Conservation (phyloP, 1,140 invertebrate genomes). For the Cataglyphis hispanica region DNA sequence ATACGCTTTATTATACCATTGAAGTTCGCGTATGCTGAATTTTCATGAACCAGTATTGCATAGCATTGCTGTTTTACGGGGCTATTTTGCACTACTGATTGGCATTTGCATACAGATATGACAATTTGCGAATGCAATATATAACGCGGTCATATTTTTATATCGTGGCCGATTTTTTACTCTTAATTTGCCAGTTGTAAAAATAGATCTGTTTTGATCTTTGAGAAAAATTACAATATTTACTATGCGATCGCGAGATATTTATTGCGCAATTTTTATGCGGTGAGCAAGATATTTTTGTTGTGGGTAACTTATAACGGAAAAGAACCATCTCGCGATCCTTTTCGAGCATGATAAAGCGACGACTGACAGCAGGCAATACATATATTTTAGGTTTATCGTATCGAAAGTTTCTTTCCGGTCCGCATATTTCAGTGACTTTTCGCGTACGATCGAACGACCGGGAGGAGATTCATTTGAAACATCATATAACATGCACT, state of each 20-base stretch:
- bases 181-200: not conserved
- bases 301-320: constrained; percentile 36
- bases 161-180: not conserved
- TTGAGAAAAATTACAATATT: not conserved
- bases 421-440: constrained; percentile 28
- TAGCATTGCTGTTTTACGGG: not conserved
- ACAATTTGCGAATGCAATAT: not conserved
- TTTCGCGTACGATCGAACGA: constrained; percentile 41
- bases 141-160: not conserved
- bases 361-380: constrained; percentile 31
- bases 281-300: not conserved
- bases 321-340: constrained; percentile 7
- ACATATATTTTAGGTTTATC: constrained; percentile 60
- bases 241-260: not conserved
- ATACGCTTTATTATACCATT: not conserved
- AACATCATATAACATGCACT: constrained; percentile 49
- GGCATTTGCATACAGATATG: constrained; percentile 9
- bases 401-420: constrained; percentile 51
- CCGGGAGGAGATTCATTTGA: constrained; percentile 47
- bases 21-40: not conserved
- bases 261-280: constrained; percentile 9
- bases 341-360: constrained; percentile 27
- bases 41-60: not conserved
- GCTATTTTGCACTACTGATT: not conserved
- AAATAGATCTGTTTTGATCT: not conserved